A percentile compares a stretch with the other conserved stretches of the same genome.
phyloP scores from a whole-genome alignment of 2,888 invertebrate genomes.

The Pheosia tremula region DNA sequence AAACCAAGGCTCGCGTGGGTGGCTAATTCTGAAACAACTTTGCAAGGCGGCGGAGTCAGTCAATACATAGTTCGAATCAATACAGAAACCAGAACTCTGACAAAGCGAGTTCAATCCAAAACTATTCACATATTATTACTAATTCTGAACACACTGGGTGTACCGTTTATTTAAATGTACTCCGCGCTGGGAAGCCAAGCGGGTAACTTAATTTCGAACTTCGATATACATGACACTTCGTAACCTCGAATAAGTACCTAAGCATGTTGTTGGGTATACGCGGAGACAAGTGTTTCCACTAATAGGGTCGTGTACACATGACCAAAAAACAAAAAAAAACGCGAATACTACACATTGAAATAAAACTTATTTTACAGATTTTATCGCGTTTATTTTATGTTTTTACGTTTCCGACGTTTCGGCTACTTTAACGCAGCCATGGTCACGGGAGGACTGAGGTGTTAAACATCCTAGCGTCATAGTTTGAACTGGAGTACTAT shows the following conservation, averaged over 20 bases:
- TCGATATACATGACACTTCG: conserved; percentile 9
- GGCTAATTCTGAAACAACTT: too few species aligned
- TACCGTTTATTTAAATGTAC: conserved; percentile 43
- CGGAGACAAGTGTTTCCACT: neutral
- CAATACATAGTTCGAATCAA: neutral
- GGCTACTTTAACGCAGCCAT: too few species aligned
- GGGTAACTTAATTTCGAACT: conserved; percentile 40
- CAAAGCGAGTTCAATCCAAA: conserved; percentile 17
- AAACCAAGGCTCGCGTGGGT: too few species aligned
- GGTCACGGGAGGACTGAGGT: too few species aligned
- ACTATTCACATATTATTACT: conserved; percentile 42
- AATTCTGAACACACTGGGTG: conserved; percentile 28
- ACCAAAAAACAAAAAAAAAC: too few species aligned
- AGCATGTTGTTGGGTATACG: neutral
- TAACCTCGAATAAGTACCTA: neutral
- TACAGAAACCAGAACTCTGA: neutral
- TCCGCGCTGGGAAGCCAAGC: conserved; percentile 34
- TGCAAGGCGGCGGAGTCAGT: too few species aligned
- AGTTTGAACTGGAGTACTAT: too few species aligned
- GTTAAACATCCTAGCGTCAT: too few species aligned
- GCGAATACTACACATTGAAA: too few species aligned
- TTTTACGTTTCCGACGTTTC: too few species aligned
- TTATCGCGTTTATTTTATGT: too few species aligned
- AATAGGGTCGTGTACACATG: neutral
- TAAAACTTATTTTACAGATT: too few species aligned